Evolutionary conservation across 1,140 invertebrate species (phyloP).

Genomic region (Drosophila insularis): DNA sequence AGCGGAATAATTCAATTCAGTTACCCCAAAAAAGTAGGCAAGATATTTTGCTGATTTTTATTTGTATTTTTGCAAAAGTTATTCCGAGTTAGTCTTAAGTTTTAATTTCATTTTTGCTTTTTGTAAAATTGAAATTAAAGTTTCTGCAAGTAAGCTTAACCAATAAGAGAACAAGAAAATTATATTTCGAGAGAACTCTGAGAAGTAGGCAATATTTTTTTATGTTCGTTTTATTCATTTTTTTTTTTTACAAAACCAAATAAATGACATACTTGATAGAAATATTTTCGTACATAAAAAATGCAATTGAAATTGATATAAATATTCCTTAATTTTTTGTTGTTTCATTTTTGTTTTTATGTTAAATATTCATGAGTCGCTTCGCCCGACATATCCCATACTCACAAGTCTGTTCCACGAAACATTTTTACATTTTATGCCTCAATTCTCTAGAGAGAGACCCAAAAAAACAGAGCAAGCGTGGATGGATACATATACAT

Average conservation of each 20-base stretch:
- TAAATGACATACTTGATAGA: slow-evolving; percentile 24
- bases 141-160: not conserved
- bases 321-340: slow-evolving; percentile 71
- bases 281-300: slow-evolving; percentile 36
- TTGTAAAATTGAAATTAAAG: not conserved
- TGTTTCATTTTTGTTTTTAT: not conserved
- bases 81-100: not conserved
- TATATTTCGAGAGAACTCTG: not conserved
- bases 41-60: not conserved
- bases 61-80: not conserved
- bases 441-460: slow-evolving; percentile 48
- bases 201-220: slow-evolving; percentile 13
- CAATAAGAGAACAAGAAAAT: slow-evolving; percentile 6
- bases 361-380: slow-evolving; percentile 8
- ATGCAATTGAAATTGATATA: slow-evolving; percentile 72
- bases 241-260: slow-evolving; percentile 31
- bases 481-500: not conserved
- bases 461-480: not conserved
- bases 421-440: slow-evolving; percentile 24
- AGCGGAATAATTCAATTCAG: too few relatives aligned
- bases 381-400: not conserved
- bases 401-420: not conserved
- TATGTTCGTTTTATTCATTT: slow-evolving; percentile 8
- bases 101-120: not conserved
- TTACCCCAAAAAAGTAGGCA: slow-evolving; percentile 4